These are phyloP conservation scores for Etheostoma perlongum DNA, from an alignment of 2,797 vertebrate genomes.

Conservation along the genomic window DNA sequence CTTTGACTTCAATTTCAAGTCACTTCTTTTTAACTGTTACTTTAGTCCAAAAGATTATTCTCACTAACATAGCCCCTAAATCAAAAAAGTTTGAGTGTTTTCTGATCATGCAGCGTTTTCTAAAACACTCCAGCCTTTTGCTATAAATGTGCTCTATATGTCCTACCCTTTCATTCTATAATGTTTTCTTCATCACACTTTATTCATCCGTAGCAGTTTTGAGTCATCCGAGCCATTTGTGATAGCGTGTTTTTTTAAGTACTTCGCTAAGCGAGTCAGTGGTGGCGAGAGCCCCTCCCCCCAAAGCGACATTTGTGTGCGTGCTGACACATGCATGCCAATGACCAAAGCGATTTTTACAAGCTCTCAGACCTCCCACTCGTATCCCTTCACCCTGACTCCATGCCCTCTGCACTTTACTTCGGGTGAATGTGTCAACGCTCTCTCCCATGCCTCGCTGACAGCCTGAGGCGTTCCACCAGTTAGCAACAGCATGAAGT, in stretches of 20 bases:
- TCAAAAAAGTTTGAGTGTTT: conserved; percentile 45
- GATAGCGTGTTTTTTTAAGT: conserved; percentile 40
- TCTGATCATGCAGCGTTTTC: conserved; percentile 57
- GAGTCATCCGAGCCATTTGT: conserved; percentile 42
- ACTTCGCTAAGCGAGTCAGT: conserved; percentile 37
- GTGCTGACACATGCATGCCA: conserved; percentile 51
- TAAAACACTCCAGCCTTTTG: conserved; percentile 44
- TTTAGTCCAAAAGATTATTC: background rate
- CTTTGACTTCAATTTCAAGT: conserved; percentile 42
- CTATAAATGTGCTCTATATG: conserved; percentile 58
- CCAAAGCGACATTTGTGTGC: conserved; percentile 29
- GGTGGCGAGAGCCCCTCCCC: conserved; percentile 35
- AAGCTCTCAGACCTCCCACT: conserved; percentile 42
- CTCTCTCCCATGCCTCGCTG: conserved; percentile 37
- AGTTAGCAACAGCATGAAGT: conserved; percentile 17
- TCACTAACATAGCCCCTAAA: conserved; percentile 36
- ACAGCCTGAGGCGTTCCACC: conserved; percentile 25
- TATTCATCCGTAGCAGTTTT: conserved; percentile 47
- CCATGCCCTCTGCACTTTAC: conserved; percentile 28
- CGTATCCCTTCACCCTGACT: conserved; percentile 14
- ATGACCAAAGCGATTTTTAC: conserved; percentile 54
- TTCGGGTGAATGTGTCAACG: conserved; percentile 28
- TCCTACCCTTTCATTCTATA: conserved; percentile 48
- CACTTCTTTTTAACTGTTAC: conserved; percentile 8
- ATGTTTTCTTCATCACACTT: conserved; percentile 50